phyloP scores from a whole-genome alignment of 2,888 invertebrate genomes.

The Caprella mutica region DNA sequence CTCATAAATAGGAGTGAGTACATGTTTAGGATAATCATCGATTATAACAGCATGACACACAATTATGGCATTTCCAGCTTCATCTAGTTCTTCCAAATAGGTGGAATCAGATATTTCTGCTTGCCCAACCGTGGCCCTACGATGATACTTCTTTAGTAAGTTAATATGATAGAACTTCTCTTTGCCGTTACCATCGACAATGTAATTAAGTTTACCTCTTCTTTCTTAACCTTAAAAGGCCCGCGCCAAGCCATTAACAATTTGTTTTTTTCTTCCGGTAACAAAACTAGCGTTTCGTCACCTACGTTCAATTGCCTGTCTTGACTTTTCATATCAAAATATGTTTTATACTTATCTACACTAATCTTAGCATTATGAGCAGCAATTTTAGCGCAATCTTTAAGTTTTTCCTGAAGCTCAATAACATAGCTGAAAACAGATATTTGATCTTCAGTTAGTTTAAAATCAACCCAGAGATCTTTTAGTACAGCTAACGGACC shows the following conservation, averaged over 20 bases:
- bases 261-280: not conserved
- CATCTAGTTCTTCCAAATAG: not conserved
- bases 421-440: conserved; percentile 10
- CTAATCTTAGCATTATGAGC: conserved; percentile 8
- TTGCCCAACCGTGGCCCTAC: not conserved
- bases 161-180: conserved; percentile 4
- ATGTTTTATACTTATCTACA: conserved; percentile 2
- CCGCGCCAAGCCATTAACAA: conserved; percentile 5
- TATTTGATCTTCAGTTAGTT: not conserved
- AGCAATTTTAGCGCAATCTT: conserved; percentile 11
- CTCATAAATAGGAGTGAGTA: too few species aligned
- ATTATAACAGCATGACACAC: too few species aligned
- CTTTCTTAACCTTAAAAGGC: conserved; percentile 5
- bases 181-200: not conserved
- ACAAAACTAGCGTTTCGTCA: not conserved
- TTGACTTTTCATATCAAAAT: not conserved
- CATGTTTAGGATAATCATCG: too few species aligned
- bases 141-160: not conserved
- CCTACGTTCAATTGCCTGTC: conserved; percentile 4
- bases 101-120: not conserved
- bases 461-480: conserved; percentile 10
- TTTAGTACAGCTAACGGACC: conserved; percentile 9
- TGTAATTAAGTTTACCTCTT: not conserved
- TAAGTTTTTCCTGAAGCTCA: conserved; percentile 8
- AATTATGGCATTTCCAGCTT: too few species aligned